These are phyloP conservation scores for Stratiomys singularior DNA, from an alignment of 2,888 invertebrate species.

Conservation along the genomic window DNA sequence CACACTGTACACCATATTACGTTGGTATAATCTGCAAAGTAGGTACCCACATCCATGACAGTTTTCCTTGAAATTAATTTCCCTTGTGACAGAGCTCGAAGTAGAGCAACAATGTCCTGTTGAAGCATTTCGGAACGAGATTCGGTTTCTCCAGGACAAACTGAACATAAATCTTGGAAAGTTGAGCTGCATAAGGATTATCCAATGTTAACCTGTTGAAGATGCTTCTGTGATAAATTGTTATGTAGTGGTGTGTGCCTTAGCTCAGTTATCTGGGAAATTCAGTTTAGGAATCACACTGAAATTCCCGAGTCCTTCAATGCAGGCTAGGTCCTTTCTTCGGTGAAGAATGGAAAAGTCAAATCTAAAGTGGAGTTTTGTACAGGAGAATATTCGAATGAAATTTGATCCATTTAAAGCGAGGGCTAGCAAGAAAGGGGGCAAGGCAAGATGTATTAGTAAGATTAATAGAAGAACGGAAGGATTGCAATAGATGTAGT, in stretches of 20 bases:
- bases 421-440: too few relatives aligned
- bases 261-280: slow-evolving; percentile 15
- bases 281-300: neutral
- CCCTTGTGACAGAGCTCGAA: slow-evolving; percentile 33
- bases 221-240: slow-evolving; percentile 48
- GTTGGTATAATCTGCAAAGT: neutral
- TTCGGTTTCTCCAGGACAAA: slow-evolving; percentile 37
- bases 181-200: slow-evolving; percentile 49
- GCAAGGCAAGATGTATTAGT: too few relatives aligned
- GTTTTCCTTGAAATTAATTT: slow-evolving; percentile 41
- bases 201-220: slow-evolving; percentile 49
- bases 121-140: slow-evolving; percentile 23
- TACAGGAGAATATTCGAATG: neutral
- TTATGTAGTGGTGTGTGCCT: slow-evolving; percentile 22
- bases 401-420: slow-evolving; percentile 18
- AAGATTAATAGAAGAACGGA: too few relatives aligned
- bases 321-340: slow-evolving; percentile 8
- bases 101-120: slow-evolving; percentile 43
- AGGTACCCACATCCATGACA: slow-evolving; percentile 11
- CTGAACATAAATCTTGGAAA: slow-evolving; percentile 48
- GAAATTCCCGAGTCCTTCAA: neutral
- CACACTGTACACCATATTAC: neutral
- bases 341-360: neutral
- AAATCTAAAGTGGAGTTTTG: slow-evolving; percentile 14
- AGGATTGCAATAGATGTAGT: too few relatives aligned